Percentiles rank a stretch among this genome's conserved stretches.
phyloP scores from a whole-genome alignment of 2,113 vertebrate genomes.

The Rhinogobius similis region DNA sequence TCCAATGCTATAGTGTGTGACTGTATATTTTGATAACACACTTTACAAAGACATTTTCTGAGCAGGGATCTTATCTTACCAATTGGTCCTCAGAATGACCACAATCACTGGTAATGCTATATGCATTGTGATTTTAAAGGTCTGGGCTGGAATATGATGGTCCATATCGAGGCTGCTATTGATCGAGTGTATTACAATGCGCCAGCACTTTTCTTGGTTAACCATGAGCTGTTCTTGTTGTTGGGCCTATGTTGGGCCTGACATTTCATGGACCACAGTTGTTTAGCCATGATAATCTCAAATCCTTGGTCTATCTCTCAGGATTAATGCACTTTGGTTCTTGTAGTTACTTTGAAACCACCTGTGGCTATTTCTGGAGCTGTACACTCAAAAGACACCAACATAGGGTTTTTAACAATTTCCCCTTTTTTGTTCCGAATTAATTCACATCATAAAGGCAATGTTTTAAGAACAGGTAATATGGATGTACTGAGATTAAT shows the following conservation, averaged over 20 bases:
- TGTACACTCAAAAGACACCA: constrained; percentile 17
- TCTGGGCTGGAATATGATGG: constrained; percentile 22
- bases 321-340: constrained; percentile 73
- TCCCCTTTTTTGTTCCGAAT: constrained; percentile 21
- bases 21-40: neutral
- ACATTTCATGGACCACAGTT: constrained; percentile 39
- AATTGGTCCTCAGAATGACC: constrained; percentile 13
- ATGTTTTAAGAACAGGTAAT: neutral
- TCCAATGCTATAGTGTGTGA: constrained; percentile 12
- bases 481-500: neutral
- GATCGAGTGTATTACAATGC: constrained; percentile 2
- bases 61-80: constrained; percentile 29
- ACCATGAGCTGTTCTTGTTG: constrained; percentile 14
- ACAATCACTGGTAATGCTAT: constrained; percentile 13
- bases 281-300: constrained; percentile 46
- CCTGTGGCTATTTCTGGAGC: constrained; percentile 34
- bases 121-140: constrained; percentile 14
- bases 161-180: constrained; percentile 43
- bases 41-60: constrained; percentile 10
- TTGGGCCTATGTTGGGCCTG: constrained; percentile 26
- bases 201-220: constrained; percentile 34
- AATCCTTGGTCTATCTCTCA: constrained; percentile 74
- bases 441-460: neutral
- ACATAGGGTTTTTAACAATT: constrained; percentile 46
- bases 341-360: constrained; percentile 61